phyloP scores from a whole-genome alignment of 2,113 vertebrate genomes.

The Poecilia latipinna region DNA sequence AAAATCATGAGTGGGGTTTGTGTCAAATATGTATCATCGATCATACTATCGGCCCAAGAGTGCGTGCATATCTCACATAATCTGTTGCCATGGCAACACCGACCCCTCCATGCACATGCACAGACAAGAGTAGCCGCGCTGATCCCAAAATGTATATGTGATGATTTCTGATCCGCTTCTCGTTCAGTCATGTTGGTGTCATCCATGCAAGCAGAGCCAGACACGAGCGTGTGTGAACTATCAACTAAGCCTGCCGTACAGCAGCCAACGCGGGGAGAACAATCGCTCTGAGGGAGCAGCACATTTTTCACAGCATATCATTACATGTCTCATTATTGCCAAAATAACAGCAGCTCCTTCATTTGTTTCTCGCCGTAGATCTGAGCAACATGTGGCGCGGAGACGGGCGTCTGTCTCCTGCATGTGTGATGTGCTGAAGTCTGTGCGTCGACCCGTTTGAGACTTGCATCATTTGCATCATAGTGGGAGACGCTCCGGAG shows the following conservation, averaged over 20 bases:
- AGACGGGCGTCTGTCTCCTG: conserved; percentile 51
- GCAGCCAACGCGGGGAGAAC: conserved; percentile 10
- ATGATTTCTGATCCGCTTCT: conserved; percentile 55
- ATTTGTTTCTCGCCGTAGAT: not conserved
- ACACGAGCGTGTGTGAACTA: conserved; percentile 43
- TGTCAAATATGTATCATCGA: conserved; percentile 56
- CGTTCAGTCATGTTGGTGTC: conserved; percentile 63
- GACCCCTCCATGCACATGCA: conserved; percentile 23
- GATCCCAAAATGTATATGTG: conserved; percentile 55
- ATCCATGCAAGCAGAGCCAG: conserved; percentile 35
- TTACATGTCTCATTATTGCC: conserved; percentile 25
- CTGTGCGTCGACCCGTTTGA: conserved; percentile 44
- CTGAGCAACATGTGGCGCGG: conserved; percentile 43
- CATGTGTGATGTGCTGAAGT: conserved; percentile 52
- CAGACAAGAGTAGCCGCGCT: conserved; percentile 27
- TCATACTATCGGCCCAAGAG: conserved; percentile 54
- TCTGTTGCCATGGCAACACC: conserved; percentile 66
- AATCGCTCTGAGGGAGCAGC: conserved; percentile 18
- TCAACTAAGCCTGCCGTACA: conserved; percentile 42
- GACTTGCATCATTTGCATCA: conserved; percentile 66
- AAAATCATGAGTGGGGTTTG: conserved; percentile 38
- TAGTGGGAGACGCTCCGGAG: conserved; percentile 45
- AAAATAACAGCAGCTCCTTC: conserved; percentile 16
- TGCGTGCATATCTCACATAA: conserved; percentile 7
- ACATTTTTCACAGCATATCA: conserved; percentile 35